Base-by-base conservation (phyloP, 1,140 invertebrate species). In the Phthorimaea operculella region DNA sequence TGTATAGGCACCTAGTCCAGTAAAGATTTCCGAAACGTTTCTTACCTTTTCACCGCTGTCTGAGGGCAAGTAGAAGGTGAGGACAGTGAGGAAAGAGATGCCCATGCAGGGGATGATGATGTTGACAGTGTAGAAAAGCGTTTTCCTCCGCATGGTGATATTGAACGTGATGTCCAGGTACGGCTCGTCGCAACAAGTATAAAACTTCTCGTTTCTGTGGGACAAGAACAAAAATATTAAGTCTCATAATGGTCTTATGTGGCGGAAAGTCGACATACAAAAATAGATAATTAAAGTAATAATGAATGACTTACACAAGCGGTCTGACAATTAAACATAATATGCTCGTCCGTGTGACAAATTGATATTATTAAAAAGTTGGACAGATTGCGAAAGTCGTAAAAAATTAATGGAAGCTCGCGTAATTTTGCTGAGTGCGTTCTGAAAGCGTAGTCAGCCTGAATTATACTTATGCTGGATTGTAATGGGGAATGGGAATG, bases 121-220 rank as follows among this genome's bases (percentile, higher is more conserved):
- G 87, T 98, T 98, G 60, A 98, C 96, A 1, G 97, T 98, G 87
- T 99, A 98, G 88, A 99, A 99, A 36, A 99, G 88, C 21, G 96
- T 98, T 86, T 98, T 98, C 60, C 97, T 88, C 68, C 98, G 88
- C 92, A 99, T 96, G 21, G 97, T 99, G 60, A 99, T 98, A 86
- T 99, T 98, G 87, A 99, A 99, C 36, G 97, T 99, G 73, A 99
- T 98, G 87, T 99, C 97, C 76, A 98, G 88, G 84, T 96, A 98
- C 33, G 95, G 95, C 85, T 97, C 95, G 79, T 96, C 92, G 84
- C 97, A 99, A 86, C 97, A 99, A 52, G 96, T 97, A 88, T 99
- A 98, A 86, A 93, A 96, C 72, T 96, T 96, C 83, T 96, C 95
- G 77, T 96, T 96, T 74, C 95, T 94, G 87, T 5, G 86, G 82